Evolutionary conservation across 2,797 vertebrate species (phyloP).

Genomic region (Catostomus latipinnis): DNA sequence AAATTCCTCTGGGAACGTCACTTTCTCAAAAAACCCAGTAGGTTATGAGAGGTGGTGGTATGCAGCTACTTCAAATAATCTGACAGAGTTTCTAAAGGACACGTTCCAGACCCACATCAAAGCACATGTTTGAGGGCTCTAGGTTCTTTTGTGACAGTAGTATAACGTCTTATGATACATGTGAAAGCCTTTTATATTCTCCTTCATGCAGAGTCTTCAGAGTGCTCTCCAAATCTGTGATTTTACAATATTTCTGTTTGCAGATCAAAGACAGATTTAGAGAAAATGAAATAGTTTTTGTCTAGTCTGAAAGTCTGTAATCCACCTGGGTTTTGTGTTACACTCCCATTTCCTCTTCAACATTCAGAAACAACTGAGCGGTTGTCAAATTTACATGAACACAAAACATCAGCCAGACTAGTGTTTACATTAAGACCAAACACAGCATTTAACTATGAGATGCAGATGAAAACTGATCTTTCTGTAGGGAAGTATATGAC

Average conservation of each 20-base stretch:
- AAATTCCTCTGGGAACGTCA: constrained; percentile 40
- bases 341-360: neutral
- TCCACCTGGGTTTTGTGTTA: neutral
- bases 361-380: neutral
- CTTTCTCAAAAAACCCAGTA: constrained; percentile 51
- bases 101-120: constrained; percentile 69
- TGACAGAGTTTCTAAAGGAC: constrained; percentile 65
- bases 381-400: neutral
- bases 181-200: constrained; percentile 49
- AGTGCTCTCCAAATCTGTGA: neutral
- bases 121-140: constrained; percentile 50
- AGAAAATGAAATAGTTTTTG: neutral
- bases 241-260: constrained; percentile 53
- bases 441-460: neutral
- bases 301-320: neutral
- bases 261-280: constrained; percentile 46
- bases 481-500: neutral
- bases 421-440: neutral
- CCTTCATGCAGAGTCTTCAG: constrained; percentile 41
- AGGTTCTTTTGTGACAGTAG: constrained; percentile 39
- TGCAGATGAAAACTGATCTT: neutral
- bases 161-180: constrained; percentile 54
- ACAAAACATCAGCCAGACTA: neutral
- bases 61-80: constrained; percentile 76
- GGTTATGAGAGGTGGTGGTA: constrained; percentile 73